Conservation (phyloP, 2,113 vertebrate genomes). For the Phalacrocorax brasilianus region DNA sequence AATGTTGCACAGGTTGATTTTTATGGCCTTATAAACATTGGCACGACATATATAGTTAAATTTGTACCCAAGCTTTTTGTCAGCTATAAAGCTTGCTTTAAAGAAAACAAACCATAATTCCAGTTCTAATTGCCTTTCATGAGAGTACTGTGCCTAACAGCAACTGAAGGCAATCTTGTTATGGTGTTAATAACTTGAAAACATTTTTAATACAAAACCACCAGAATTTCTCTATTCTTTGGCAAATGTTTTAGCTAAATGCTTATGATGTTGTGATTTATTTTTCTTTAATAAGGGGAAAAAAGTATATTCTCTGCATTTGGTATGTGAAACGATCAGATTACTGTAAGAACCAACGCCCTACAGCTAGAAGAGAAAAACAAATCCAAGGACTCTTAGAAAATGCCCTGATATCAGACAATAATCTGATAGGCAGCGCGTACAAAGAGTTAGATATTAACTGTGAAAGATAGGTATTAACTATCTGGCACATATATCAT, state of each 20-base stretch:
- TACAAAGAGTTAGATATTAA: background rate
- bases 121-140: background rate
- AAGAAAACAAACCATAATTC: background rate
- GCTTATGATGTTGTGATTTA: background rate
- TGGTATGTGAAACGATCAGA: constrained; percentile 18
- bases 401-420: background rate
- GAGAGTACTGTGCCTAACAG: background rate
- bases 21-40: background rate
- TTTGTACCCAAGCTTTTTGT: background rate
- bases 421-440: background rate
- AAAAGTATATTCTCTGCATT: background rate
- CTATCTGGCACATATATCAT: background rate
- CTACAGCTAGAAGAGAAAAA: constrained; percentile 20
- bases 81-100: background rate
- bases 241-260: background rate
- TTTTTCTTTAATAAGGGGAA: background rate
- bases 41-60: background rate
- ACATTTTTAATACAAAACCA: background rate
- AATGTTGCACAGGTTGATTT: background rate
- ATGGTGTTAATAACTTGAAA: background rate
- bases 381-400: background rate
- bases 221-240: background rate
- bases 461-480: background rate
- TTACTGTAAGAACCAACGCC: constrained; percentile 72
- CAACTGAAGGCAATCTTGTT: background rate